Percentiles rank a stretch among this genome's conserved stretches.
Conservation (phyloP, 2,113 vertebrate species). For the Lutjanus erythropterus region DNA sequence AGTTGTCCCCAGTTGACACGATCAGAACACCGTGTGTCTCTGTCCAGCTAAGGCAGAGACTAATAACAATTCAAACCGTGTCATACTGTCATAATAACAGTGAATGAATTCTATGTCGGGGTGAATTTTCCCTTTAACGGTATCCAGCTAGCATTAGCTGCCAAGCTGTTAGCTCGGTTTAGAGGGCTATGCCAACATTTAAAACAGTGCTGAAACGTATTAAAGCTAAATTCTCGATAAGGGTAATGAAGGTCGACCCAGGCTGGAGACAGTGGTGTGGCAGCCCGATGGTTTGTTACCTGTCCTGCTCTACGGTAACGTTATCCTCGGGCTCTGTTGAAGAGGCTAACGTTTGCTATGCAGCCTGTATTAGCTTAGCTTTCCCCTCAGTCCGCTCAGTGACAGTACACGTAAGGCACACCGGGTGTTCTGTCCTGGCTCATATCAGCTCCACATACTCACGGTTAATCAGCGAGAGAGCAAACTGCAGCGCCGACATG, state of each 20-base stretch:
- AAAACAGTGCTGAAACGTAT: neutral
- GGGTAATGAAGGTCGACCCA: conserved; percentile 8
- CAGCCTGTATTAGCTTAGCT: conserved; percentile 69
- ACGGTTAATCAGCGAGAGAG: conserved; percentile 34
- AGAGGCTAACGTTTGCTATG: conserved; percentile 39
- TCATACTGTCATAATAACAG: neutral
- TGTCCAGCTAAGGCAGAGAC: neutral
- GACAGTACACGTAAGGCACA: neutral
- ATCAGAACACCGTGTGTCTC: neutral
- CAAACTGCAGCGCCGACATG: conserved; percentile 34
- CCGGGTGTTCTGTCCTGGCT: neutral
- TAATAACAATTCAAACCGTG: neutral
- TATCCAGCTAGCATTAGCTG: conserved; percentile 63
- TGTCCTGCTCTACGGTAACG: conserved; percentile 48
- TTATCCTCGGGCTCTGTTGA: conserved; percentile 45
- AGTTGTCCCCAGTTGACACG: neutral
- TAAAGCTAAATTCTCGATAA: neutral
- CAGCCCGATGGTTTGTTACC: conserved; percentile 30
- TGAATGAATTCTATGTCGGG: neutral
- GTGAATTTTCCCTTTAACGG: neutral
- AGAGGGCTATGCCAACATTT: neutral
- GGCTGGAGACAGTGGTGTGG: conserved; percentile 1
- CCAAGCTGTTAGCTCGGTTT: neutral
- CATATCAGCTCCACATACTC: conserved; percentile 38
- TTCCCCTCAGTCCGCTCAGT: neutral